These are phyloP conservation scores for Cnemophilus loriae DNA, from an alignment of 2,113 vertebrate genomes.

Conservation along the genomic window DNA sequence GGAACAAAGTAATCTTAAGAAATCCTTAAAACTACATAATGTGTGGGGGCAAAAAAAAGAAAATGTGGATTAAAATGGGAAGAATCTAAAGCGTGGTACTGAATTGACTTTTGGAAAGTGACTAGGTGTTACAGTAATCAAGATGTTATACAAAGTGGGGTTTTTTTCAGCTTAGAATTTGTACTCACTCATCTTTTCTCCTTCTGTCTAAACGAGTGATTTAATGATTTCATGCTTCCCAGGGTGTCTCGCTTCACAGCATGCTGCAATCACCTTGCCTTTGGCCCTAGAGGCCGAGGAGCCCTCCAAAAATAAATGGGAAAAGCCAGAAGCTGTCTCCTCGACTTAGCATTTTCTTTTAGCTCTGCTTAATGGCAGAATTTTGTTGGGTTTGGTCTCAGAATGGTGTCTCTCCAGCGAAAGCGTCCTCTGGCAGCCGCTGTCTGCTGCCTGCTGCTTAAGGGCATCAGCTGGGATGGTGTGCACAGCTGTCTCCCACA, in stretches of 20 bases:
- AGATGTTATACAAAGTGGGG: background rate
- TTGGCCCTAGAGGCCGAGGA: background rate
- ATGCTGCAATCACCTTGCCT: slow-evolving; percentile 38
- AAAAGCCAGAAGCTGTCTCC: slow-evolving; percentile 30
- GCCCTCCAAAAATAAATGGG: slow-evolving; percentile 15
- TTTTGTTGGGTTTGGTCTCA: background rate
- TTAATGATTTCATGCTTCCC: slow-evolving; percentile 4
- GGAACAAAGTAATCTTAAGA: background rate
- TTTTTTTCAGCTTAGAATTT: background rate
- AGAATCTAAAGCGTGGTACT: background rate
- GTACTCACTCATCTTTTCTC: background rate
- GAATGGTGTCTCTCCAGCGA: background rate
- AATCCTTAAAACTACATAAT: background rate
- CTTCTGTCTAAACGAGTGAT: background rate
- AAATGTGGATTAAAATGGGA: background rate
- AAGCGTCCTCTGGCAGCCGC: background rate
- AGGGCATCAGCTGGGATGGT: background rate
- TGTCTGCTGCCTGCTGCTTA: background rate
- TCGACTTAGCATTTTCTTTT: background rate
- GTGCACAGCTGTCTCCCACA: background rate
- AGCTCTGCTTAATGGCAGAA: background rate
- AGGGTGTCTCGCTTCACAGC: background rate
- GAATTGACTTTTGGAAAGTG: background rate
- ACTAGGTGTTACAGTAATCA: background rate
- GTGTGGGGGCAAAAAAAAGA: background rate